phyloP scores from a whole-genome alignment of 2,888 invertebrate genomes.

The Helicoverpa assulta region DNA sequence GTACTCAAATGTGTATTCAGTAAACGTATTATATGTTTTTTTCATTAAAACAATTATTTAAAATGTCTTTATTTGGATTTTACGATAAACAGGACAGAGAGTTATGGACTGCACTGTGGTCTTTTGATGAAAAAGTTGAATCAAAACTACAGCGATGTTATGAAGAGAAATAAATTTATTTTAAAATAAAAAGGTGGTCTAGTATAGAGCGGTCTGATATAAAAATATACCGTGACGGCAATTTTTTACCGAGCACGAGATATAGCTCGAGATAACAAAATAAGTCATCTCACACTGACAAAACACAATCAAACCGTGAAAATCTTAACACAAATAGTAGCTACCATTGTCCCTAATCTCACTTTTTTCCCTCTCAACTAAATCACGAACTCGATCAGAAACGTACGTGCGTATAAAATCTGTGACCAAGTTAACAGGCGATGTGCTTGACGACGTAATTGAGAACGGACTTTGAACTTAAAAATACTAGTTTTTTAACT shows the following conservation, averaged over 20 bases:
- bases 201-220: background rate
- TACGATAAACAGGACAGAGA: constrained; percentile 9
- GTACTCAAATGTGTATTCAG: constrained; percentile 55
- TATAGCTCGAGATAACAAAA: constrained; percentile 32
- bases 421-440: constrained; percentile 70
- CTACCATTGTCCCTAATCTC: constrained; percentile 67
- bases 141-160: background rate
- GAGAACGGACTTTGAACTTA: constrained; percentile 66
- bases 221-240: constrained; percentile 7
- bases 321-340: constrained; percentile 68
- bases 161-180: background rate
- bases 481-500: constrained; percentile 70
- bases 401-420: constrained; percentile 82
- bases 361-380: constrained; percentile 70
- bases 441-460: constrained; percentile 78
- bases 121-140: background rate
- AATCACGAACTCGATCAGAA: constrained; percentile 77
- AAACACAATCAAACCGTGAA: constrained; percentile 49
- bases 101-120: constrained; percentile 15
- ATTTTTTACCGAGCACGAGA: constrained; percentile 34
- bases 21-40: constrained; percentile 49
- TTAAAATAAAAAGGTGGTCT: too few species aligned
- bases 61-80: constrained; percentile 47
- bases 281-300: constrained; percentile 43
- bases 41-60: constrained; percentile 44